Base-by-base conservation (phyloP, 2,113 vertebrate genomes). In the Lethenteron camtschaticum region DNA sequence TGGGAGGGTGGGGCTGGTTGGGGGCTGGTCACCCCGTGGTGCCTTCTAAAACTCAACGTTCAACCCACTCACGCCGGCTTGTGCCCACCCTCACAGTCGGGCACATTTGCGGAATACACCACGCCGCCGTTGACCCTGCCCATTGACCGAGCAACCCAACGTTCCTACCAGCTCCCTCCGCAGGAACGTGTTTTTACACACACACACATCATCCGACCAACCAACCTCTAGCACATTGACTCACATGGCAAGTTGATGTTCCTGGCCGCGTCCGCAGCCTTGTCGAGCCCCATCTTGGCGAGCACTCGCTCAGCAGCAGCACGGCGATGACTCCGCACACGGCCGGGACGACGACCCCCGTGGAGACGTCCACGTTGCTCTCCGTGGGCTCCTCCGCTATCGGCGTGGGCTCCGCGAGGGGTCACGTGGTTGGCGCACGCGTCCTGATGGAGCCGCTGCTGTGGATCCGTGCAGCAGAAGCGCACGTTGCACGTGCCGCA, bases 401-500 rank as follows among this genome's bases (percentile, higher is more conserved):
- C 0, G 87, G 24, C 63, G n/a, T 89, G 80, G 88, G 41, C 86
- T 86, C 89, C 88, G 90, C 2, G 86, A 84, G 2, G 87, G 8
- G 86, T 88, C 77, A 89, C 85, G 1, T 92, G 90, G 83, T 92
- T 92, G 72, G 85, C 85, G 75, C 89, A 92, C 76, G 85, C 63
- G 10, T 66, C 24, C 24, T 66, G 63, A 24, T 24, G 63, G n/a
- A 66, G 63, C 63, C n/a, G 24, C 63, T 83, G 1, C 81, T 85
- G 79, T 90, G 88, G 77, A 56, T 97, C 89, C 76, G 95, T 88
- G 80, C 94, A 97, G 81, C 91, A 97, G 82, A 92, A 97, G 70
- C 94, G 88, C 76, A 92, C 95, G 78, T 86, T 91, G 73, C 94
- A 96, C 72, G 94, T 96, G 70, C 94, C 94, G 12, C 94, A 97